A percentile compares a stretch with the other conserved stretches of the same genome.
Evolutionary conservation across 2,888 invertebrate species (phyloP).

Genomic region (Xestoiulus laeticollis): DNA sequence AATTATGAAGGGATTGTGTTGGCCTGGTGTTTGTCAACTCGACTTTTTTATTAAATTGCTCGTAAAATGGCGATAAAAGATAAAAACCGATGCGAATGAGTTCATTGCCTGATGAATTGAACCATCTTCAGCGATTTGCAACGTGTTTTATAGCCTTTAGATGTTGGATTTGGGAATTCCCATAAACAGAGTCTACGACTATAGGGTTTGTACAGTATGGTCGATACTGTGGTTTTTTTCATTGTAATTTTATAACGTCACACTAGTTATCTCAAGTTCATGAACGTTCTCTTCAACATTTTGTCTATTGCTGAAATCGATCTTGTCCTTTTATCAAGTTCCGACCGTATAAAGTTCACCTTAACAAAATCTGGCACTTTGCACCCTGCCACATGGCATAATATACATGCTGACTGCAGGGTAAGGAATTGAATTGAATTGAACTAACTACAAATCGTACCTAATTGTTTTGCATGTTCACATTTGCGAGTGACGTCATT

Average conservation of each 20-base stretch:
- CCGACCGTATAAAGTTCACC: too few species aligned
- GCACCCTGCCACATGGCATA: too few species aligned
- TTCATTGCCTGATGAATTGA: background rate
- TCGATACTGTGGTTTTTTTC: background rate
- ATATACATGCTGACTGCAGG: too few species aligned
- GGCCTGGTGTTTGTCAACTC: background rate
- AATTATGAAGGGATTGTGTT: background rate
- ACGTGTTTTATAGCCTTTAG: background rate
- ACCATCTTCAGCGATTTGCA: background rate
- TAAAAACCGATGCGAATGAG: background rate
- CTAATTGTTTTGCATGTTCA: too few species aligned
- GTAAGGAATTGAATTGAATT: too few species aligned
- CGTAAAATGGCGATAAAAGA: background rate
- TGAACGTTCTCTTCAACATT: too few species aligned
- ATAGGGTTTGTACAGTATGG: background rate
- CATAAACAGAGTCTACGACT: background rate
- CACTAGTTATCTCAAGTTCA: too few species aligned
- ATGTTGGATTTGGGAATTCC: background rate
- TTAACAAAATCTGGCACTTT: too few species aligned
- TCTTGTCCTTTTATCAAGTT: too few species aligned
- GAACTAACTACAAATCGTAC: too few species aligned
- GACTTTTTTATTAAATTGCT: background rate
- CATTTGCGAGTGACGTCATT: too few species aligned
- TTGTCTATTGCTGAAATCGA: too few species aligned
- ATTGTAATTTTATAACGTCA: background rate